Percentiles rank a stretch among this genome's conserved stretches.
These are phyloP conservation scores for Sesia apiformis DNA, from an alignment of 2,888 invertebrate species.

Conservation along the genomic window DNA sequence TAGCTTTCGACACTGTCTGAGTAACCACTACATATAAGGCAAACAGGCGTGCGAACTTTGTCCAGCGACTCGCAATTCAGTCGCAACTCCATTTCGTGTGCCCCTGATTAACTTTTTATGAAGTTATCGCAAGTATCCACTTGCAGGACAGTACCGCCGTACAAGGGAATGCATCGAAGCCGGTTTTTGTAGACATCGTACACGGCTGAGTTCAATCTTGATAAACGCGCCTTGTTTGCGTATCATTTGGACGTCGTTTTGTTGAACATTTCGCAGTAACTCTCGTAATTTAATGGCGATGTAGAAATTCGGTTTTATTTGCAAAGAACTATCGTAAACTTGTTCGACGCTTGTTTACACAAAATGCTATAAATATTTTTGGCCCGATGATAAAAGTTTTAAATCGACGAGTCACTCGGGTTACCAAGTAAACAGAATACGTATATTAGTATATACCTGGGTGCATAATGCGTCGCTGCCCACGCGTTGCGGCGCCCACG, in stretches of 20 bases:
- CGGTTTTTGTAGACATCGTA: constrained; percentile 51
- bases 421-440: background rate
- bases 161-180: constrained; percentile 40
- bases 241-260: constrained; percentile 24
- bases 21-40: constrained; percentile 38
- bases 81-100: constrained; percentile 57
- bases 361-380: background rate
- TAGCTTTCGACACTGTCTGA: constrained; percentile 47
- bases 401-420: background rate
- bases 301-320: background rate
- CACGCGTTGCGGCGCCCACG: constrained; percentile 19
- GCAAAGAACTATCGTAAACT: background rate
- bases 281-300: background rate
- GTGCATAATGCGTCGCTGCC: constrained; percentile 18
- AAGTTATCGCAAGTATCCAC: constrained; percentile 51
- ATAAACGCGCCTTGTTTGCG: constrained; percentile 49
- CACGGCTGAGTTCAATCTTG: constrained; percentile 55
- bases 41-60: constrained; percentile 51
- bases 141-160: constrained; percentile 51
- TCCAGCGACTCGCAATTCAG: constrained; percentile 26
- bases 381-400: background rate
- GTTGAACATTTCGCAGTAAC: background rate
- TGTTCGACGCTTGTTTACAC: background rate
- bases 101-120: constrained; percentile 58
- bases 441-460: background rate